Percentiles rank a stretch among this genome's conserved stretches.
These are phyloP conservation scores for Planococcus citri DNA, from an alignment of 1,140 invertebrate genomes.

Conservation along the genomic window DNA sequence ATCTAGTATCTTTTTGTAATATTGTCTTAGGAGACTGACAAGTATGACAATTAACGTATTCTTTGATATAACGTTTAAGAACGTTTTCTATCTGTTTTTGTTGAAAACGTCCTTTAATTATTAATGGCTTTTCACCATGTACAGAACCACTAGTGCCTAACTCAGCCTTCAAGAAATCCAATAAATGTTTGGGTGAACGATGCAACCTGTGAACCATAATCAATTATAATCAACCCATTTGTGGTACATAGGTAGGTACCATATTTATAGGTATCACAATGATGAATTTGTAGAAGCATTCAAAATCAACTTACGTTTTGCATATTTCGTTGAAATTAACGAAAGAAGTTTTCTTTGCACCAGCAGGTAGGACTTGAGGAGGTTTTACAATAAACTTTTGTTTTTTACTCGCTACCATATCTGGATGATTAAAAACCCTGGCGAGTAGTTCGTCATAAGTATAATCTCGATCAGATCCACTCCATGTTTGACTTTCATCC, in stretches of 20 bases:
- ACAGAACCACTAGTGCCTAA: slow-evolving; percentile 93
- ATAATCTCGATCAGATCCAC: slow-evolving; percentile 76
- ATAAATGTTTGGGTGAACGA: slow-evolving; percentile 93
- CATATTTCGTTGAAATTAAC: slow-evolving; percentile 96
- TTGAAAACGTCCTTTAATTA: slow-evolving; percentile 98
- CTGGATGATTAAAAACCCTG: slow-evolving; percentile 97
- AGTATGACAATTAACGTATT: slow-evolving; percentile 99
- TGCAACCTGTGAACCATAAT: slow-evolving; percentile 57
- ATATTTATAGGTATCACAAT: too few relatives aligned
- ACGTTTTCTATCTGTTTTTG: slow-evolving; percentile 99
- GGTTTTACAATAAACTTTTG: slow-evolving; percentile 99
- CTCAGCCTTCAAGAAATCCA: slow-evolving; percentile 95
- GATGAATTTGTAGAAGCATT: background rate
- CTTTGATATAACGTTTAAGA: slow-evolving; percentile 91
- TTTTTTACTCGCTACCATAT: slow-evolving; percentile 97
- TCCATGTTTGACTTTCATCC: slow-evolving; percentile 56
- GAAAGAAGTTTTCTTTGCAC: slow-evolving; percentile 98
- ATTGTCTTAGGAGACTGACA: slow-evolving; percentile 97
- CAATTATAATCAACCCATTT: background rate
- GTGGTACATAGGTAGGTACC: too few relatives aligned
- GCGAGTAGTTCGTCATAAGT: slow-evolving; percentile 95
- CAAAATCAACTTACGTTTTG: slow-evolving; percentile 42
- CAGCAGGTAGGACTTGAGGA: slow-evolving; percentile 93
- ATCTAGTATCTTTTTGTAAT: slow-evolving; percentile 93
- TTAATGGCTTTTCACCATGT: slow-evolving; percentile 90